Base-by-base conservation (phyloP, 2,888 invertebrate species). In the Hesperia comma region DNA sequence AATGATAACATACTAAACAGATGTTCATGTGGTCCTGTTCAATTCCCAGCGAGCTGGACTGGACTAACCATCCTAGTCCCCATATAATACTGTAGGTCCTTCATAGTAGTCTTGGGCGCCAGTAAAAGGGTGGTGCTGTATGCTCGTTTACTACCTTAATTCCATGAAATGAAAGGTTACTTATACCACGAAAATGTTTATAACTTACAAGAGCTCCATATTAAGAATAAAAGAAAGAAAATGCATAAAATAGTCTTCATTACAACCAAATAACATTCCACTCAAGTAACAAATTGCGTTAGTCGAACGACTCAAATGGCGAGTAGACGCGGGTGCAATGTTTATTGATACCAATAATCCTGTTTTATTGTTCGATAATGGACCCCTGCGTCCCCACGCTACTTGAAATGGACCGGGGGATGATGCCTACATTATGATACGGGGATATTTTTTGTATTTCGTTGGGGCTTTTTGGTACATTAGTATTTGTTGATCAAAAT, bases 341-440 rank as follows among this genome's bases (percentile, higher is more conserved):
- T 61, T 70, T 72, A 83, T 82, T 77, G 83, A 79, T 77, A 79
- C 75, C 79, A 79, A 82, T 83, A 82, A 83, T 77, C 74, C 74
- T 72, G 74, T 72, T 75, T 79, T 79, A 85, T 84, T 84, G 84
- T 82, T 68, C 79, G 74, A 77, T 84, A 82, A 84, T 85, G 82
- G 77, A 81, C 76, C 72, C 72, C 70, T 53, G 62, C 41, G 41
- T 53, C 62, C 62, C 43, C 17, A 43, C 17, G 33, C 33, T 40
- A 21, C 55, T 63, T 40, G 26, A 51, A 63, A 54, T 63, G 62
- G 54, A 64, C 51, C 46, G 64, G 51, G 64, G 69, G 40, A 41
- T 19, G 60, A 41, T 19, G 60, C 56, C 14, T 63, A 56, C 63
- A 56, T 63, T 63, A 56, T 3, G 37, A 15, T 51, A 15, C 41